Evolutionary conservation across 2,113 vertebrate genomes (phyloP), one percentile per base, ranked within the genome.

Genomic region (Platichthys stellatus): DNA sequence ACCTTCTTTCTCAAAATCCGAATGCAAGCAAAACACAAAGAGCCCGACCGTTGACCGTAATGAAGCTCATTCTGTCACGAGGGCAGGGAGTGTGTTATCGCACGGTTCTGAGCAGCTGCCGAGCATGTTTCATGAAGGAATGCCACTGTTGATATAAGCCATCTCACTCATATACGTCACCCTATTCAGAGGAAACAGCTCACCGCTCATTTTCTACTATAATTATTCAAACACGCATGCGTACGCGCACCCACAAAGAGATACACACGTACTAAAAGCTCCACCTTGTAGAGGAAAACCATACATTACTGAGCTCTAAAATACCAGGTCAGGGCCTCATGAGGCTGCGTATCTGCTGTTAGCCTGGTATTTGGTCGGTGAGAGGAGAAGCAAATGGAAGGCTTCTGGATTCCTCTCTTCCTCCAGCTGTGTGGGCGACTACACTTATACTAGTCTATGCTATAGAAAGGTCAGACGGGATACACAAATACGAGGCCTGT

Each of bases 271-370:
- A 38, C 80, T 58, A 75, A 86, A 88, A 86, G 70, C 78, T 78
- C 79, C 89, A 86, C 86, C 82, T 82, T 75, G 65, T 63, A 76
- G 81, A 66, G 70, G 65, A 74, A 74, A 92, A 83, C 84, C 73
- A 69, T 85, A 79, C 68, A 91, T 91, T 93, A 93, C 84, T 11
- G 78, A 83, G 77, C 80, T 78, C 74, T 87, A 90, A 90, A 90
- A 87, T 89, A 90, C 83, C 83, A 87, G 69, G 77, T 54, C 74
- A 70, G 81, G 80, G 73, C 84, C 85, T 82, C 78, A 76, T 14
- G 14, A 59, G 64, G 81, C 75, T 75, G 76, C 69, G 53, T 67
- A 65, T 76, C 56, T 83, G 63, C 78, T 72, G 76, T 66, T 68
- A 67, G 79, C 58, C 60, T 75, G 81, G 58, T 74, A 79, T 77